phyloP scores from a whole-genome alignment of 64 coral and sea anemone genomes.

The Pocillopora verrucosa region DNA sequence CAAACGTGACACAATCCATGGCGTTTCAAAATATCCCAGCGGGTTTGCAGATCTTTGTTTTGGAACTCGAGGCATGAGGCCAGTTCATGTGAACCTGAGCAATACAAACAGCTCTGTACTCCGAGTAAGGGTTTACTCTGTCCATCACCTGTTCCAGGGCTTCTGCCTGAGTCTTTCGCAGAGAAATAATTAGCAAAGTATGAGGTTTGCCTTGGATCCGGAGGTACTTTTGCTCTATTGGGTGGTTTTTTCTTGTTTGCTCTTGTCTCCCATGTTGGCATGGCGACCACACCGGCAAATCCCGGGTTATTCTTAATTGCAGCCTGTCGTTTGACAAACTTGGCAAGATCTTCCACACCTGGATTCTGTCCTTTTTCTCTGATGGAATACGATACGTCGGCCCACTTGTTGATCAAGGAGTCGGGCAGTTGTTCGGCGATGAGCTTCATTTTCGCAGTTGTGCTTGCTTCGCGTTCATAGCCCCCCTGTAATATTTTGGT shows the following conservation, averaged over 20 bases:
- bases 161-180: too few relatives aligned
- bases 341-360: neutral
- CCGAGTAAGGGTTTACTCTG: too few relatives aligned
- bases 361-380: neutral
- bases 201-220: neutral
- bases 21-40: conserved; percentile 51
- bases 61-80: conserved; percentile 3
- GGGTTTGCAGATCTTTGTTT: conserved; percentile 2
- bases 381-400: conserved; percentile 1
- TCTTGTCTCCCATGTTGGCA: too few relatives aligned
- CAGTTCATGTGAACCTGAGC: too few relatives aligned
- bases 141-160: neutral
- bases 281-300: too few relatives aligned
- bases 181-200: neutral
- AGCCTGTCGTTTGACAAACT: neutral
- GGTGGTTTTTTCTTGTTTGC: too few relatives aligned
- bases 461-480: conserved; percentile 5
- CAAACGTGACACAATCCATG: conserved; percentile 49
- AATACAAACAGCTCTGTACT: too few relatives aligned
- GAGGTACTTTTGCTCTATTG: too few relatives aligned
- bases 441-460: neutral
- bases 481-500: too few relatives aligned
- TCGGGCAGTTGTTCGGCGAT: conserved; percentile 1
- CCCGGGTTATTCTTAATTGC: neutral
- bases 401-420: conserved; percentile 40